Evolutionary conservation across 92 coral and sea anemone species (phyloP), one percentile per base, ranked within the genome.

Genomic region (Siderastrea siderea): DNA sequence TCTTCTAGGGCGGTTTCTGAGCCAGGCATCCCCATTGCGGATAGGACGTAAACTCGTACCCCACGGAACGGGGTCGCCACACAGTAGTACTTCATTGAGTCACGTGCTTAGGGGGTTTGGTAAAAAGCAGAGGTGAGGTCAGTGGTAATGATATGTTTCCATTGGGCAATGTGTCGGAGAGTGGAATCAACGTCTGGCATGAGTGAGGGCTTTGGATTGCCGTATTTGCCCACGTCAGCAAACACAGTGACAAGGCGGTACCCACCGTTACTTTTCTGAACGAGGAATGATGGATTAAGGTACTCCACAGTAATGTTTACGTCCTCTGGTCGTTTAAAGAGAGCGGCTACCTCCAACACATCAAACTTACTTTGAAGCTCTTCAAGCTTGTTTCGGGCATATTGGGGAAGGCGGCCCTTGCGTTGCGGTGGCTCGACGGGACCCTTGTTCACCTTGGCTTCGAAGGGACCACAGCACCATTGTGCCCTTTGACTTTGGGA

Each of bases 131-230:
- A 82, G n/a, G 88, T 88, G 60, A 81, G 87, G 59, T 88, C 92
- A 0, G 87, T 77, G 43, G 74, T 68, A 75, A 82, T 88, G 50
- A 88, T 82, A 88, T 82, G 80, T 61, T 82, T 82, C 88, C 92
- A 88, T 77, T 81, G 92, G 38, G 92, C 68, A 19, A 75, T 82
- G 13, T 88, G 83, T 26, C 88, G 78, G 7, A 81, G 91, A 45
- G 89, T 87, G 52, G 85, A 66, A 70, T 91, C 91, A 17, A 86
- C 91, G 44, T 91, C 63, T 8, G 91, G 91, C 91, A 91, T 75
- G 53, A 91, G 86, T 16, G 89, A 87, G 7, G 94, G 94, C 86
- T 91, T 89, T 3, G 94, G 91, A 14, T 82, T 87, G 77, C 88
- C 75, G 79, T 91, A 86, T 45, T 88, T 78, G 44, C 91, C 89